Base-by-base conservation (phyloP, 2,113 vertebrate genomes). In the Amphiprion ocellaris region DNA sequence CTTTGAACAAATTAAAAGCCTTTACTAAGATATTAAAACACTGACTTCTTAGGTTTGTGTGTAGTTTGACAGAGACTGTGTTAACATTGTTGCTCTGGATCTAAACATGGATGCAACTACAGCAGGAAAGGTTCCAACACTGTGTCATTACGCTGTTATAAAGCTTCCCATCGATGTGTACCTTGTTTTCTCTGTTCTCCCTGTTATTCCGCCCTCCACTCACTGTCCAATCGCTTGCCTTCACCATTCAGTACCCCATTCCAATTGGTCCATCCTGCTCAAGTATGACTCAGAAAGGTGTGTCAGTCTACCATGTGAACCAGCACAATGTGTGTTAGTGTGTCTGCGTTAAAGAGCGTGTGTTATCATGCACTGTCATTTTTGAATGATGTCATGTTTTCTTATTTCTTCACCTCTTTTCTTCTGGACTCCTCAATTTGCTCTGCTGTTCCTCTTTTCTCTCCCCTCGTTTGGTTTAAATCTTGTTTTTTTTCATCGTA, bases 211-310 rank as follows among this genome's bases (percentile, higher is more conserved):
- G 61, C 83, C 84, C 66, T 81, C 83, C 91, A 89, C 88, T 90
- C 87, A 91, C 87, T 85, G 82, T 89, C 92, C 89, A 91, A 74
- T 89, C 83, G 77, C 90, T 87, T 92, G 87, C 90, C 87, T 92
- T 88, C 81, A 81, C 82, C 93, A 92, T 94, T 60, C 87, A 92
- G 82, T 85, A 65, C 82, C 84, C 86, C 94, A 94, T 95, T 91
- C 90, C 90, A 92, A 87, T 93, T 82, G 86, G 90, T 90, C 89
- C 94, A 94, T 94, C 81, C 87, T 86, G 90, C 93, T 95, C 94
- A 96, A 96, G 93, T 95, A 95, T 95, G 95, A 95, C 95, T 96
- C 95, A 95, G 95, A 96, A 96, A 96, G 87, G 93, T 92, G 93
- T 94, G 93, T 94, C 86, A 87, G 94, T 94, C 92, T 93, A 87